phyloP scores from a whole-genome alignment of 2,113 vertebrate species.

The Orientallactaga bullata region DNA sequence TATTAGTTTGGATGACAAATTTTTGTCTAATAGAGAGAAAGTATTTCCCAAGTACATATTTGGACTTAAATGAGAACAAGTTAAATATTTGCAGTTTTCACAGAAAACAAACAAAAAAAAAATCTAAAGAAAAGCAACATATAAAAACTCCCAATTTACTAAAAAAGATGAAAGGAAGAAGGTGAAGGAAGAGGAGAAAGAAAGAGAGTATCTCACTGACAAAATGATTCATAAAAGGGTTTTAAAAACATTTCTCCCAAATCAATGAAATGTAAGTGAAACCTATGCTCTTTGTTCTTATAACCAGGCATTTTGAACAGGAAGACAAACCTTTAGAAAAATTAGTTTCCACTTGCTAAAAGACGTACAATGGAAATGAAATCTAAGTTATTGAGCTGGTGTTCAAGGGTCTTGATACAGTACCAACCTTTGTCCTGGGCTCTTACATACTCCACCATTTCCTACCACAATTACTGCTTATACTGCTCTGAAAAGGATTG shows the following conservation, averaged over 20 bases:
- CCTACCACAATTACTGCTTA: background rate
- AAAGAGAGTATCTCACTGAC: background rate
- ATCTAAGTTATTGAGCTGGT: background rate
- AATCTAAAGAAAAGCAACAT: slow-evolving; percentile 1
- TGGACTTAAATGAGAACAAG: background rate
- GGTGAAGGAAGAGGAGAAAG: background rate
- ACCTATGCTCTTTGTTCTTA: background rate
- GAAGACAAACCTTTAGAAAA: background rate
- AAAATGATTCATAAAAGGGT: background rate
- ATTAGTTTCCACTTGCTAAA: slow-evolving; percentile 10
- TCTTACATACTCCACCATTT: too few species aligned
- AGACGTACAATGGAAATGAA: background rate
- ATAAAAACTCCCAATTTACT: background rate
- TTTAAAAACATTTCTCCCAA: background rate
- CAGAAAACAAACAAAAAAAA: background rate
- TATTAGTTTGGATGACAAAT: background rate
- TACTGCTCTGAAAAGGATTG: background rate
- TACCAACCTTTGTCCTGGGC: background rate
- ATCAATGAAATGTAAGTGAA: background rate
- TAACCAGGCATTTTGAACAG: background rate
- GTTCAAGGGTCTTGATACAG: background rate
- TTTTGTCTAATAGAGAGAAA: slow-evolving; percentile 39
- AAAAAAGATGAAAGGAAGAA: background rate
- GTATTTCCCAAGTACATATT: background rate
- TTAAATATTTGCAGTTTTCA: background rate